Conservation (phyloP, 30 jellyfish, hydroid and myxozoan genomes). For the Hydractinia symbiolongicarpus region DNA sequence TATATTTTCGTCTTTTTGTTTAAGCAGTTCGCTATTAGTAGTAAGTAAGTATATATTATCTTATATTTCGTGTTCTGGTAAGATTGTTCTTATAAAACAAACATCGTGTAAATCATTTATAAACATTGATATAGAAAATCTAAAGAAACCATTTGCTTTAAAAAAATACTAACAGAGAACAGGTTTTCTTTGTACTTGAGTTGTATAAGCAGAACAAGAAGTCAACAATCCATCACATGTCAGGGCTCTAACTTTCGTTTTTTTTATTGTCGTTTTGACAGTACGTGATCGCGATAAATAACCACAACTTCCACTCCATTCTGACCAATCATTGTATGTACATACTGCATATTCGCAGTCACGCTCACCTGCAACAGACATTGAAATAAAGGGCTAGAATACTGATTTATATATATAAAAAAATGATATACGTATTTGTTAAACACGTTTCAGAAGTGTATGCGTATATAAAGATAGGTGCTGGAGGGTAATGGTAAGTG, state of each 20-base stretch:
- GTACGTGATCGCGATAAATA: slow-evolving; percentile 38
- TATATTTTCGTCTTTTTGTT: no score
- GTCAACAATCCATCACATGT: slow-evolving; percentile 4
- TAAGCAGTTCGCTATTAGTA: no score
- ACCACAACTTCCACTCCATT: slow-evolving; percentile 59
- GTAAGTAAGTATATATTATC: no score
- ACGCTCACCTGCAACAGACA: background rate
- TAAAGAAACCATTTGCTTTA: no score
- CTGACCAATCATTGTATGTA: slow-evolving; percentile 52
- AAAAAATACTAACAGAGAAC: background rate
- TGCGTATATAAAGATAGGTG: background rate
- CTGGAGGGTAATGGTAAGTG: background rate
- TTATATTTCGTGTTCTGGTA: no score
- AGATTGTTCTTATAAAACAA: no score
- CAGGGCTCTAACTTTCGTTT: background rate
- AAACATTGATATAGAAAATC: no score
- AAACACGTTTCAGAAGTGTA: background rate
- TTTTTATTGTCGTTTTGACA: background rate
- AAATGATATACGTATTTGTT: background rate
- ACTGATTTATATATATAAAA: background rate
- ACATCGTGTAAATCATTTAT: no score
- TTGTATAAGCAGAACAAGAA: background rate
- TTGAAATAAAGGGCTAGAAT: background rate
- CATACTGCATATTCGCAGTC: slow-evolving; percentile 27
- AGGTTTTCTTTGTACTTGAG: background rate